These are phyloP conservation scores for Cavia aperea DNA, from an alignment of 2,113 vertebrate species.

Conservation along the genomic window DNA sequence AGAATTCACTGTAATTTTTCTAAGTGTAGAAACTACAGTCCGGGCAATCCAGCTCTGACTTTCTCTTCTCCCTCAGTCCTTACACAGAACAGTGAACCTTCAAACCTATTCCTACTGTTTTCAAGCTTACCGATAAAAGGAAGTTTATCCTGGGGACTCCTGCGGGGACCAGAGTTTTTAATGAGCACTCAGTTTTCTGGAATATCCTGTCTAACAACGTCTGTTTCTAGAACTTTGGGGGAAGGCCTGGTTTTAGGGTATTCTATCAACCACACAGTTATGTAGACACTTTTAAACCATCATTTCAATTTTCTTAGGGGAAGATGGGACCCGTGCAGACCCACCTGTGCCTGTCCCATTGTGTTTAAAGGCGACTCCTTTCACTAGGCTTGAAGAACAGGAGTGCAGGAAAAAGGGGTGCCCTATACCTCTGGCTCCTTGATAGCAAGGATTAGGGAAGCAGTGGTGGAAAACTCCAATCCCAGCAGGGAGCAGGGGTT, in stretches of 20 bases:
- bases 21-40: no score
- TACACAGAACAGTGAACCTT: not conserved
- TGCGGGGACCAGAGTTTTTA: not conserved
- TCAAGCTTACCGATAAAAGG: not conserved
- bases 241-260: rapidly evolving
- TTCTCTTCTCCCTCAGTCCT: not conserved
- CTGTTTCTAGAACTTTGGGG: not conserved
- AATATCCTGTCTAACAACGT: not conserved
- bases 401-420: rapidly evolving
- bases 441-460: rapidly evolving
- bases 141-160: not conserved
- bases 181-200: not conserved
- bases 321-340: not conserved
- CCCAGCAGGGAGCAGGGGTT: not conserved
- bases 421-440: rapidly evolving
- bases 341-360: rapidly evolving
- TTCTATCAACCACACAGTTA: not conserved
- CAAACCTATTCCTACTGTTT: not conserved
- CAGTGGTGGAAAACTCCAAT: rapidly evolving
- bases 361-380: not conserved
- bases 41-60: rapidly evolving
- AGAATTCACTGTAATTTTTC: not conserved
- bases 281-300: not conserved
- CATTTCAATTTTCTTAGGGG: not conserved
- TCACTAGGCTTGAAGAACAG: not conserved